A percentile compares a stretch with the other conserved stretches of the same genome.
phyloP scores from a whole-genome alignment of 2,888 invertebrate genomes.

The Heliconius erato region DNA sequence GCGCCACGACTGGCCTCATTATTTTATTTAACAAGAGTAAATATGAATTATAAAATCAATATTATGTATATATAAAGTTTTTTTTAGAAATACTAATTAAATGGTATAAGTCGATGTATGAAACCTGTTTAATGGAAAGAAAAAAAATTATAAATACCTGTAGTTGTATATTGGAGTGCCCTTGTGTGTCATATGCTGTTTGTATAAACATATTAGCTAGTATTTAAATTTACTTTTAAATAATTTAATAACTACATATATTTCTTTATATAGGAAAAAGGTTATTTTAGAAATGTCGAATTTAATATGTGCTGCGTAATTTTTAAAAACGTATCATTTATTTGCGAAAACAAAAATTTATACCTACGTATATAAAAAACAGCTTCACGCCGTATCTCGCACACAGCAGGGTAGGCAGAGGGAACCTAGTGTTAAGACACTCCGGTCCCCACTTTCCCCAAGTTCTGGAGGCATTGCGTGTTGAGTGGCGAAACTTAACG shows the following conservation, averaged over 20 bases:
- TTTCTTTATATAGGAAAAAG: not conserved
- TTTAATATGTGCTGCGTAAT: not conserved
- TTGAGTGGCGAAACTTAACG: too few species aligned
- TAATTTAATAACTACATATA: not conserved
- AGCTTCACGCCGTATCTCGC: too few species aligned
- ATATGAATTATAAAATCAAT: not conserved
- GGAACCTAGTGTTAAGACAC: too few species aligned
- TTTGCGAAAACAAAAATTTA: too few species aligned
- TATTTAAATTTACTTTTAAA: not conserved
- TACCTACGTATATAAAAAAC: too few species aligned
- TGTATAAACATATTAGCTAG: not conserved
- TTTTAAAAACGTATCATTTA: too few species aligned
- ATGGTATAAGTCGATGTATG: not conserved
- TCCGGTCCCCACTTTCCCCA: too few species aligned
- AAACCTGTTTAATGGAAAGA: not conserved
- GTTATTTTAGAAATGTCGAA: not conserved
- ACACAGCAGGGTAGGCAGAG: too few species aligned
- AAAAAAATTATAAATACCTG: not conserved
- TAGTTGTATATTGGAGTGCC: not conserved
- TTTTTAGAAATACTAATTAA: not conserved
- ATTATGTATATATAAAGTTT: not conserved
- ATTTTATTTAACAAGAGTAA: not conserved
- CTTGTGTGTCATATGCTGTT: constrained; percentile 19
- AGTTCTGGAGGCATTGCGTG: too few species aligned
- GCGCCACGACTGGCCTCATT: too few species aligned